Base-by-base conservation (phyloP, 1,140 invertebrate species). In the Panagrolaimus sp. region DNA sequence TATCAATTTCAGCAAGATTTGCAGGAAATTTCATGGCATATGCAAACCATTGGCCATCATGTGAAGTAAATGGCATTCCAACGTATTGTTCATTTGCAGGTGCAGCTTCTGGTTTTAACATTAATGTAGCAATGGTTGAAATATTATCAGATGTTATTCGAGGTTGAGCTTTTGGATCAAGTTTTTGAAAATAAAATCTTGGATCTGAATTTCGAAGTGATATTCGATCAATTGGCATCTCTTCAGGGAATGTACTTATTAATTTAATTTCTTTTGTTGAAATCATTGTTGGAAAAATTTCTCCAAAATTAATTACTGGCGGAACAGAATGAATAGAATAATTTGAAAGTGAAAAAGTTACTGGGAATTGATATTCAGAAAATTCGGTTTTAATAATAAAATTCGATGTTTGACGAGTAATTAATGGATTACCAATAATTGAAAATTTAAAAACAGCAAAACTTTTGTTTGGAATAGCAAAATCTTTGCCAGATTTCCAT, bases 1-100 rank as follows among this genome's bases (percentile, higher is more conserved):
- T 81, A 73, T 86, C 86, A 51, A 84, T 85, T 71, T 86, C 85
- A 14, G 84, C 80, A 20, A 85, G 82, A 70, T 86, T 85, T 72
- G 86, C 85, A 8, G 89, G 87, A 48, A 91, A 83, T 53, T 85
- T 84, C 64, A 91, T 84, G 2, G 89, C 89, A 66, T 89, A 86
- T 44, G 90, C 82, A 89, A 91, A 92, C 75, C 89, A 88, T 75
- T 86, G 86, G 57, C 87, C 87, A 73, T 85, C 87, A 82, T 87
- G 87, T 69, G 84, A 84, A 79, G 84, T 86, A 38, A 88, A 83
- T 42, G 84, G 79, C 68, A 88, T 81, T 11, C 90, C 89, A 51
- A 90, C 86, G 81, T 93, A 93, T 84, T 91, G 92, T 62, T 89
- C 85, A 9, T 87, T 86, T 43, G 86, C 85, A 83, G 91, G 92